Percentiles rank a stretch among this genome's conserved stretches.
Evolutionary conservation across 2,797 vertebrate species (phyloP).

Genomic region (Megalops cyprinoides): DNA sequence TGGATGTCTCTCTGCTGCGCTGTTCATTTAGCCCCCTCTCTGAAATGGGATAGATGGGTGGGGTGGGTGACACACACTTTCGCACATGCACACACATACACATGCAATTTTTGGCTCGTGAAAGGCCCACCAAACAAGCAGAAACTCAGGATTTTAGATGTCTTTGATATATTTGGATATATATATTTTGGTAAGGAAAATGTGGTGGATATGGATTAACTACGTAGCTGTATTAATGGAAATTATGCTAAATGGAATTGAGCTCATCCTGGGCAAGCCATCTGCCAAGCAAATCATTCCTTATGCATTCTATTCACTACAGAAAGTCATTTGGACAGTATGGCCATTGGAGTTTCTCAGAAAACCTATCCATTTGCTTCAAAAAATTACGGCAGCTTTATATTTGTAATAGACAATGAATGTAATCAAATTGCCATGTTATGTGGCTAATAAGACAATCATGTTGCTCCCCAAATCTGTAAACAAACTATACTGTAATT

Average conservation of each 20-base stretch:
- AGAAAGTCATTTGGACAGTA: neutral
- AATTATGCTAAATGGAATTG: neutral
- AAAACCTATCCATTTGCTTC: neutral
- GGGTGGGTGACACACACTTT: no score
- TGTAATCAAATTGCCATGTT: neutral
- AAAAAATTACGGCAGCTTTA: neutral
- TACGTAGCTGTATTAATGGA: no score
- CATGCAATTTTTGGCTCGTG: no score
- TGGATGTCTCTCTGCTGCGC: constrained; percentile 6
- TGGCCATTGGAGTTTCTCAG: neutral
- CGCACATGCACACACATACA: no score
- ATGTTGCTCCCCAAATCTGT: neutral
- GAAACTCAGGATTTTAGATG: no score
- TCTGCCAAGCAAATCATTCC: neutral
- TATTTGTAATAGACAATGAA: neutral
- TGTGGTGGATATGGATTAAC: no score
- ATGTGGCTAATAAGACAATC: neutral
- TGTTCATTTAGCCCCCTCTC: neutral
- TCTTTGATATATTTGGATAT: no score
- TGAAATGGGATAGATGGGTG: neutral
- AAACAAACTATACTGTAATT: neutral
- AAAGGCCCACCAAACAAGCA: no score
- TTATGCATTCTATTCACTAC: neutral
- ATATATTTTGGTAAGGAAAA: no score
- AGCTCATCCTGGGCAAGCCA: neutral